Base-by-base conservation (phyloP, 2,888 invertebrate species). In the Seira musarum region DNA sequence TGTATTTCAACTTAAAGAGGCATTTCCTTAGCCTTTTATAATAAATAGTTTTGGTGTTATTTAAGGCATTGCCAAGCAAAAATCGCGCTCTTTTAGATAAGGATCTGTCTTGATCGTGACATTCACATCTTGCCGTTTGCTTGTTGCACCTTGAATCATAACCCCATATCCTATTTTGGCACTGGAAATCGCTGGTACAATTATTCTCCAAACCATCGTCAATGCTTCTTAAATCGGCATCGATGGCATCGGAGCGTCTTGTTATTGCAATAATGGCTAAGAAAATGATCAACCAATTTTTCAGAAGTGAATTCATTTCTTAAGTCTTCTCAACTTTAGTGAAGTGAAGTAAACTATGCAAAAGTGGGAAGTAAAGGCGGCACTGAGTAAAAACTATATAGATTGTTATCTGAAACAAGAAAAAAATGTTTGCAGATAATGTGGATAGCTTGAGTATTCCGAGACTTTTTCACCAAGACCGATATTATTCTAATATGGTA, bases 141-240 rank as follows among this genome's bases (percentile, higher is more conserved):
- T 73, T 64, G 46, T 49, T 40, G 57, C 83, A 83, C 5, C 71
- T 25, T 0, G 83, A 83, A 2, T 22, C 24, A 0, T 10, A 1
- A 1, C 82, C 83, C 75, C 70, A 72, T 13, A 6, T 60, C 30
- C 76, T 75, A 0, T 21, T 53, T 1, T 82, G 82, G 40, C 84
- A 84, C 19, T 84, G 82, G 8, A 49, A 35, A 22, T 84, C 66
- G 40, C 74, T 53, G 6, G 24, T n/a, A 35, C 83, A 83, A 5
- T 60, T 67, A 10, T 67, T 68, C 35, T 63, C 61, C 15, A 40
- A 67, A 24, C 67, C 67, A 5, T 19, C 3, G 10, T 53, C n/a
- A n/a, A 70, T n/a, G 75, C 8, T 5, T 61, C 46, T 46, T 57
- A 67, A 1, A 65, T n/a, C n/a, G 66, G 57, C 6, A 30, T 21